Base-by-base conservation (phyloP, 2,888 invertebrate genomes). In the Eupithecia subfuscata region DNA sequence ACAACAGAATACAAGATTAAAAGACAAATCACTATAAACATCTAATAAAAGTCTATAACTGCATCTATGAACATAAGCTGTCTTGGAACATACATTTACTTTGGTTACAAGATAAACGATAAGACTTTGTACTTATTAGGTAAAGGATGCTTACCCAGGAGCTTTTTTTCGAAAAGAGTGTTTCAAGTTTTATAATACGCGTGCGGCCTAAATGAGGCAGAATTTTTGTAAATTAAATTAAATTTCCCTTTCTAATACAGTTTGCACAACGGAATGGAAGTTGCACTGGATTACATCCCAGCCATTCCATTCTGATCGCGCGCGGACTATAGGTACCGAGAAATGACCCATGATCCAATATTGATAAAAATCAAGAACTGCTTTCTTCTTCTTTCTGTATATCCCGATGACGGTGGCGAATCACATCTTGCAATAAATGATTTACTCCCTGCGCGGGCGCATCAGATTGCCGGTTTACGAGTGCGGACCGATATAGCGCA, bases 381-480 rank as follows among this genome's bases (percentile, higher is more conserved):
- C n/a, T n/a, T n/a, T n/a, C n/a, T n/a, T n/a, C n/a, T n/a, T n/a
- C n/a, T n/a, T n/a, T n/a, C n/a, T n/a, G n/a, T n/a, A n/a, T n/a
- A 60, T 14, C 37, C 37, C 5, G 2, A 12, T 14, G 4, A 22
- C 3, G 0, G 64, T 73, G 45, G 70, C 75, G 74, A 75, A 80
- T 75, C 65, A 74, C 69, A 79, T 80, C 78, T 75, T 71, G 77
- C 73, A 75, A 79, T 81, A 75, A 75, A 78, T 80, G 78, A 79
- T 80, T 80, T 80, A 80, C 71, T 76, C 70, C 75, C 70, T 77
- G 77, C 76, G 77, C 72, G 70, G 74, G 75, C 79, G 79, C 80
- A 78, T 79, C 79, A 70, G 78, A 81, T 81, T 77, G 73, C 56
- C 40, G 69, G 76, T 81, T 81, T 81, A 81, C 78, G 81, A 79